Base-by-base conservation (phyloP, 2,888 invertebrate species). In the Caenorhabditis wallacei region DNA sequence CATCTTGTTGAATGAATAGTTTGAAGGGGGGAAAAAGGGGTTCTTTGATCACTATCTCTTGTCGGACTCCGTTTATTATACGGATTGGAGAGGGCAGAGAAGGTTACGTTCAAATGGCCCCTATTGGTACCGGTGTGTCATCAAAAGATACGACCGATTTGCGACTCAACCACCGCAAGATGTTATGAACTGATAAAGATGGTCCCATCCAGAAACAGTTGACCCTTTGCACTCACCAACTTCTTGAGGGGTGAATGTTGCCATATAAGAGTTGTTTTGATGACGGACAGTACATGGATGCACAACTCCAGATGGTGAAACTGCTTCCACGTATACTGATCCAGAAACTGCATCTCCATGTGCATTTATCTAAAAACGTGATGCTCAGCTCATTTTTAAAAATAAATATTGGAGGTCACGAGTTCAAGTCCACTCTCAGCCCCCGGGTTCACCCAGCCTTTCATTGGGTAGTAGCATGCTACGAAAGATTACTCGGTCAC, bases 221-320 rank as follows among this genome's bases (percentile, higher is more conserved):
- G 30, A 30, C 3, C 30, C 4, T 59, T 61, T 10, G 46, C 51
- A 87, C 93, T 86, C 85, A 93, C 98, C 98, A 48, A 97, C 95
- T 93, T 98, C 98, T 89, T 97, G 96, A 0, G 98, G 98, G 92
- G 97, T 96, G 93, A 98, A 98, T 90, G 96, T 97, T 86, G 98
- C 97, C 88, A 96, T 96, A 92, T 97, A 97, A 70, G 96, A 96
- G 74, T 96, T 96, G 57, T 95, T 95, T 35, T 88, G 89, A 71
- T 93, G 93, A 5, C 90, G 88, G 4, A 94, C 95, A 0, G 96
- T 96, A 92, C 96, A 95, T 82, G 95, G 94, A 74, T 96, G 94
- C 0, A 95, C 94, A 57, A 95, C 94, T 16, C 97, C 97, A 64
- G 95, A 95, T 0, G 98, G 98, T 24, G 97, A 95, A 89, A 95